Percentiles rank a stretch among this genome's conserved stretches.
Evolutionary conservation across 2,113 vertebrate species (phyloP).

Genomic region (Oryzias woworae): DNA sequence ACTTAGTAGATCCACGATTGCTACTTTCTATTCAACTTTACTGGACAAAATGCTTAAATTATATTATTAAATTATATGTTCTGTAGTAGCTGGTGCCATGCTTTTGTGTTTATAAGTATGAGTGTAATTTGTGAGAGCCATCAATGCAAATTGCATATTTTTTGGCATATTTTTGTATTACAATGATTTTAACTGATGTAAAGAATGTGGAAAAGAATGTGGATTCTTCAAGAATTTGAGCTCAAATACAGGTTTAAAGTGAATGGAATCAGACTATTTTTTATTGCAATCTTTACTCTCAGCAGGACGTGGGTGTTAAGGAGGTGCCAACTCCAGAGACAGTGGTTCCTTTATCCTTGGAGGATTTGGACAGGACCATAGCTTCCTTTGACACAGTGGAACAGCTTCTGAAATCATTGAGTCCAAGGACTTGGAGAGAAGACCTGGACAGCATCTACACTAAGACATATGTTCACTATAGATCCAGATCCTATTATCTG

Average conservation of each 20-base stretch:
- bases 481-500: constrained; percentile 85
- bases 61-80: no score
- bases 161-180: no score
- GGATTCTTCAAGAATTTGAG: no score
- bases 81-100: no score
- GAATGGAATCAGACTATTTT: background rate
- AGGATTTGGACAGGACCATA: constrained; percentile 87
- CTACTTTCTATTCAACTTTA: no score
- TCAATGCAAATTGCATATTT: no score
- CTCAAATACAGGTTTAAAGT: background rate
- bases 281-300: constrained; percentile 11
- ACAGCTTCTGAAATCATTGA: constrained; percentile 87
- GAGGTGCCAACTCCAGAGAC: constrained; percentile 78
- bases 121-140: no score
- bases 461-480: constrained; percentile 80
- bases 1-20: no score
- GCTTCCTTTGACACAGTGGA: constrained; percentile 90
- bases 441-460: constrained; percentile 90
- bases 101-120: no score
- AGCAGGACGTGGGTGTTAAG: constrained; percentile 40
- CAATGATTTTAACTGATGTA: no score
- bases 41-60: no score
- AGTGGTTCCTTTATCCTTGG: constrained; percentile 79
- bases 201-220: no score
- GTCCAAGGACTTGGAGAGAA: constrained; percentile 90